Evolutionary conservation across 2,888 invertebrate species (phyloP).

Genomic region (Tenthredo notha): DNA sequence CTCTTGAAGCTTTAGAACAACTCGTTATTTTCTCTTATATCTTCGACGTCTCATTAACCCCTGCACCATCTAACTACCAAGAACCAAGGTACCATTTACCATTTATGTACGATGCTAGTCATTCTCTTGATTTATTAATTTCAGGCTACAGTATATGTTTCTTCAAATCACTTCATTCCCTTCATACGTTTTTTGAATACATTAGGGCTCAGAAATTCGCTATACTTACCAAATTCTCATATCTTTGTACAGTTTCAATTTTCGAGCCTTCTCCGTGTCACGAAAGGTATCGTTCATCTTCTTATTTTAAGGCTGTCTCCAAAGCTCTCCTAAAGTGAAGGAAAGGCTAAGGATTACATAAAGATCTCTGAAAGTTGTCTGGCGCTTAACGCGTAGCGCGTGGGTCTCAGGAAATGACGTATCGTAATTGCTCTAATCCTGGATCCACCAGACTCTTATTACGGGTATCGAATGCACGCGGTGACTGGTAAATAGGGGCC

Average conservation of each 20-base stretch:
- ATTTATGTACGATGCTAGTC: background rate
- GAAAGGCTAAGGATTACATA: slow-evolving; percentile 19
- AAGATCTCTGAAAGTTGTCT: slow-evolving; percentile 17
- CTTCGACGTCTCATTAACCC: slow-evolving; percentile 34
- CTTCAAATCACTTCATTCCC: background rate
- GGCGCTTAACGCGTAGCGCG: slow-evolving; percentile 25
- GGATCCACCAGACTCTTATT: slow-evolving; percentile 38
- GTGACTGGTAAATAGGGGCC: slow-evolving; percentile 32
- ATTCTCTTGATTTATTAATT: background rate
- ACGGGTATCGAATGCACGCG: slow-evolving; percentile 37
- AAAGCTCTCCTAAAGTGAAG: slow-evolving; percentile 13
- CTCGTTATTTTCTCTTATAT: slow-evolving; percentile 30
- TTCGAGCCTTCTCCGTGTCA: background rate
- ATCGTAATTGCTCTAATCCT: slow-evolving; percentile 21
- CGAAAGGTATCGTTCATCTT: background rate
- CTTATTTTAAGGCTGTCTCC: background rate
- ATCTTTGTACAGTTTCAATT: background rate
- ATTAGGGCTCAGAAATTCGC: background rate
- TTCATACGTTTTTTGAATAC: background rate
- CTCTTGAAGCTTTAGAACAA: slow-evolving; percentile 16
- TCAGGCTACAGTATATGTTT: background rate
- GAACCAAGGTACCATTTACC: slow-evolving; percentile 5
- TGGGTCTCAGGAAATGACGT: slow-evolving; percentile 46
- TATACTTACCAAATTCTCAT: background rate
- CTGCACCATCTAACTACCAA: slow-evolving; percentile 2